A percentile compares a stretch with the other conserved stretches of the same genome.
phyloP scores from a whole-genome alignment of 2,888 invertebrate species.

The Leptopterna dolabrata region DNA sequence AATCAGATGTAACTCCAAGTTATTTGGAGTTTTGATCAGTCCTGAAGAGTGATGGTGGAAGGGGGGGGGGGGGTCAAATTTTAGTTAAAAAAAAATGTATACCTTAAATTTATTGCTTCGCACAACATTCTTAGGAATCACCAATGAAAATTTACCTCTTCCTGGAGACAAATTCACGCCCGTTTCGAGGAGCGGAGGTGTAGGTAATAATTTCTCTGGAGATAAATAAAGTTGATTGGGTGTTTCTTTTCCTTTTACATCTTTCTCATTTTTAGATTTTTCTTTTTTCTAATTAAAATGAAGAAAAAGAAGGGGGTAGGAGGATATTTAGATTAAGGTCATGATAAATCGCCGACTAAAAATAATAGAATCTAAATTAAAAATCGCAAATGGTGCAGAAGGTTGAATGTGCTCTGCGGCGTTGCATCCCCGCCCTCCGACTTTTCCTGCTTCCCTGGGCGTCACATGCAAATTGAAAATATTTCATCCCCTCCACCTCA shows the following conservation, averaged over 20 bases:
- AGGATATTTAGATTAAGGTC: slow-evolving; percentile 22
- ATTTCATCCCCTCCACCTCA: slow-evolving; percentile 17
- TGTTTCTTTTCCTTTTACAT: not conserved
- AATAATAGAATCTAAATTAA: slow-evolving; percentile 48
- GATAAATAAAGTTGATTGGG: not conserved
- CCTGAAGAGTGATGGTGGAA: too few relatives aligned
- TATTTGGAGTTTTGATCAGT: too few relatives aligned
- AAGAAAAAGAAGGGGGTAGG: not conserved
- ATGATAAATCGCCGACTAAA: slow-evolving; percentile 25
- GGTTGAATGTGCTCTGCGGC: slow-evolving; percentile 38
- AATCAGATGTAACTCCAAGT: too few relatives aligned
- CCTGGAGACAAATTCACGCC: not conserved
- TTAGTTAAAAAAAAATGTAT: too few relatives aligned
- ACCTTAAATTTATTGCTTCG: too few relatives aligned
- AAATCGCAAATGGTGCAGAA: slow-evolving; percentile 49
- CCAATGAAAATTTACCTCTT: not conserved
- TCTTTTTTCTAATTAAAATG: not conserved
- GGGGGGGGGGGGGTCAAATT: too few relatives aligned
- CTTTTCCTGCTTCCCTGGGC: not conserved
- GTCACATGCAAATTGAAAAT: slow-evolving; percentile 47
- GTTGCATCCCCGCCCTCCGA: slow-evolving; percentile 15
- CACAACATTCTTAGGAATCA: not conserved
- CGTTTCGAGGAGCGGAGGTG: not conserved
- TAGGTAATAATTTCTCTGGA: not conserved
- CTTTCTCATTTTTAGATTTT: not conserved